Evolutionary conservation across 2,888 invertebrate genomes (phyloP).

Genomic region (Orchesellides sinensis): DNA sequence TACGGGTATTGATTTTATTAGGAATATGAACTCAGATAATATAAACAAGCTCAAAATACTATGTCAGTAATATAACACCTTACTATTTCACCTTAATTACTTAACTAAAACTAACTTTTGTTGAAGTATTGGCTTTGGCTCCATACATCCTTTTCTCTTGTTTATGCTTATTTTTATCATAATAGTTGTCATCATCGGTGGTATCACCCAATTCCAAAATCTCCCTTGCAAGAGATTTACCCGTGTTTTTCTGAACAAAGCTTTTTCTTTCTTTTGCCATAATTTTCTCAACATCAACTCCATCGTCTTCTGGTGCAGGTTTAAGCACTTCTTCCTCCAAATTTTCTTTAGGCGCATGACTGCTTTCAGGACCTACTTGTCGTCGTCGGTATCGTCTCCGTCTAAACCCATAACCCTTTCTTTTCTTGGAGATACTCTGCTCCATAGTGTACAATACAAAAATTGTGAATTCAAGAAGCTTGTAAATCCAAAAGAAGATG

Average conservation of each 20-base stretch:
- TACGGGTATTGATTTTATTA: too few species aligned
- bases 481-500: background rate
- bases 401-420: conserved; percentile 32
- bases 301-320: background rate
- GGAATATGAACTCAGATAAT: too few species aligned
- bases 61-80: too few species aligned
- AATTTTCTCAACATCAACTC: conserved; percentile 15
- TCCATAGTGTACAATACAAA: conserved; percentile 21
- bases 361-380: background rate
- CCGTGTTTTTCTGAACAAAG: too few species aligned
- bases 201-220: background rate
- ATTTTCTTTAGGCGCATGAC: background rate
- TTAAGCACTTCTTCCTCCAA: background rate
- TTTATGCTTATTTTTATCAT: too few species aligned
- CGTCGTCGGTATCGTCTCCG: background rate
- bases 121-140: too few species aligned
- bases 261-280: conserved; percentile 13
- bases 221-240: background rate
- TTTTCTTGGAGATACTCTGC: background rate
- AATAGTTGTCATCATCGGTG: too few species aligned
- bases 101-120: too few species aligned
- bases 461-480: background rate
- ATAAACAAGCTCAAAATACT: too few species aligned
- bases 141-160: too few species aligned
- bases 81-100: too few species aligned